Base-by-base conservation (phyloP, 2,113 vertebrate genomes). In the Pyrgilauda ruficollis region DNA sequence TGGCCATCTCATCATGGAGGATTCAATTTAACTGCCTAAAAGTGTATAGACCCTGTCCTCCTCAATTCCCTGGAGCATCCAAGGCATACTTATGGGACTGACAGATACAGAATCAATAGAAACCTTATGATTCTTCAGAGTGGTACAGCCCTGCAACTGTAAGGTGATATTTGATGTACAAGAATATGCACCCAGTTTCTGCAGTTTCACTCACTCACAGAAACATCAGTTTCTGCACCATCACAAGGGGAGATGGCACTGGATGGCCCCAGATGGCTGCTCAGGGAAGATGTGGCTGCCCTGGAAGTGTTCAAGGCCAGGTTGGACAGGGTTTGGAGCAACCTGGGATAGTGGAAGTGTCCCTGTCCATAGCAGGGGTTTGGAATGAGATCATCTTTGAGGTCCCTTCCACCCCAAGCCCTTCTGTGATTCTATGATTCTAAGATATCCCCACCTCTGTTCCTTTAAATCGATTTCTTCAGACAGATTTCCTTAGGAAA, bases 1-100 rank as follows among this genome's bases (percentile, higher is more conserved):
- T 5, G 20, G 13, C 3, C 73, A 37, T 27, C 4, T 49, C 0
- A 0, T 35, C 20, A 30, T 2, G 10, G 15, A 67, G 16, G 30
- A 50, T 12, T 33, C 33, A 50, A 30, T 58, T 66, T 43, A 35
- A 39, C 46, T 74, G 23, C 23, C 26, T 52, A 7, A 55, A 24
- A 47, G 8, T 43, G 11, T 4, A 28, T 2, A 44, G 55, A 49
- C 47, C 30, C 13, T 27, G 6, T 13, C 7, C 67, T 30, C 15
- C 43, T 19, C 27, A 77, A 46, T 68, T 63, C 49, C 47, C 19
- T 47, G 37, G 14, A 13, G 11, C 46, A 47, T 41, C 52, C 56
- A 47, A 47, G 30, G 47, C 12, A 56, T 78, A 19, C 4, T 23
- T 44, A 12, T 27, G 27, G 64, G 49, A 28, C 21, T 41, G 27